phyloP scores from a whole-genome alignment of 2,797 vertebrate species.

The Typhlichthys subterraneus region DNA sequence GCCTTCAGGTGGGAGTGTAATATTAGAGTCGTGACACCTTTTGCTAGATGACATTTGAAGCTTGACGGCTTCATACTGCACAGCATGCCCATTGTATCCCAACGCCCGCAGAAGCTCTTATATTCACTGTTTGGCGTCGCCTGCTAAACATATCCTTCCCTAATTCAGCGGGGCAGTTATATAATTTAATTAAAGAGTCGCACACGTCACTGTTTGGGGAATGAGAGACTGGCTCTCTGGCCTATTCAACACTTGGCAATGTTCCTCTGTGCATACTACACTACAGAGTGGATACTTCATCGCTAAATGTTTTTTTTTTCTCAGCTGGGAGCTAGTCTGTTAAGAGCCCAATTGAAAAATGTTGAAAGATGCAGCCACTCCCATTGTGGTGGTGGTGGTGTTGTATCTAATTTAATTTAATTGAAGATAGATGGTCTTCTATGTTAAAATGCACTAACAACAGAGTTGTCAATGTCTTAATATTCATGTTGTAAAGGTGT shows the following conservation, averaged over 20 bases:
- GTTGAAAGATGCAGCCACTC: constrained; percentile 13
- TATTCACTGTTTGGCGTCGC: constrained; percentile 37
- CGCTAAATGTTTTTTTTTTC: constrained; percentile 20
- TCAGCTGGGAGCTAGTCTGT: constrained; percentile 17
- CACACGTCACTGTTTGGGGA: constrained; percentile 31
- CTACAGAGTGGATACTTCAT: constrained; percentile 31
- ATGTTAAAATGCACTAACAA: too few relatives aligned
- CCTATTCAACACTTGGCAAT: constrained; percentile 50
- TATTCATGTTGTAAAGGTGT: too few relatives aligned
- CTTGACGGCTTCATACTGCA: constrained; percentile 35
- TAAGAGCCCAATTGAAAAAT: constrained; percentile 23
- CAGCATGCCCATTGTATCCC: constrained; percentile 41
- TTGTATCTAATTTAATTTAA: constrained; percentile 18
- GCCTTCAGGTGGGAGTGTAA: constrained; percentile 36
- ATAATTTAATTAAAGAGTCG: constrained; percentile 55
- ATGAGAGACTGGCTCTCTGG: constrained; percentile 41
- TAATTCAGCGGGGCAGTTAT: constrained; percentile 42
- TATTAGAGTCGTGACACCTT: constrained; percentile 36
- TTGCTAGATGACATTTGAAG: constrained; percentile 50
- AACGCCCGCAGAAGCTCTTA: constrained; percentile 37
- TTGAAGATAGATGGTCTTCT: too few relatives aligned
- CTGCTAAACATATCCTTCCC: constrained; percentile 37
- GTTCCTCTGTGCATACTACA: constrained; percentile 26
- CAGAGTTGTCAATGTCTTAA: too few relatives aligned
- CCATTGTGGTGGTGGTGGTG: background rate